These are phyloP conservation scores for Eufriesea mexicana DNA, from an alignment of 1,140 invertebrate species.

Conservation along the genomic window DNA sequence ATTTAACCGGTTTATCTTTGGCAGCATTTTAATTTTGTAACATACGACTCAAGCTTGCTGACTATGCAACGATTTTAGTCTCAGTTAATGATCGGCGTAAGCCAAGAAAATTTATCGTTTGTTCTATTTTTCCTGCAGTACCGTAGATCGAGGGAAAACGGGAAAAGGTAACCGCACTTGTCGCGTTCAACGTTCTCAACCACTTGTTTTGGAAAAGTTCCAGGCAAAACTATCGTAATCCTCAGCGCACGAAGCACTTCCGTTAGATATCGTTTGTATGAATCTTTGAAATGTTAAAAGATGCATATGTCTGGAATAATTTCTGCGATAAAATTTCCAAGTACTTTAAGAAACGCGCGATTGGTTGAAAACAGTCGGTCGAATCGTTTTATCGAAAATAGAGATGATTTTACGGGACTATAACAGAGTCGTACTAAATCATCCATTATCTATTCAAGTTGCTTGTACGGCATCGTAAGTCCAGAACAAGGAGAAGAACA, in stretches of 20 bases:
- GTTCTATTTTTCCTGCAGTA: constrained; percentile 32
- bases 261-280: background rate
- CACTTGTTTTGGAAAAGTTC: constrained; percentile 61
- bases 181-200: constrained; percentile 31
- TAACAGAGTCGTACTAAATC: background rate
- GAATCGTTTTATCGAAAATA: no score
- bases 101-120: constrained; percentile 63
- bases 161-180: constrained; percentile 43
- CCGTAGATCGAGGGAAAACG: constrained; percentile 6
- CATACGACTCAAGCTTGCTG: constrained; percentile 51
- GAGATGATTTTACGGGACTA: background rate
- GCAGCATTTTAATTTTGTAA: constrained; percentile 64
- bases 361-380: no score
- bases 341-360: no score
- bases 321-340: no score
- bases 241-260: constrained; percentile 14
- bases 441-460: constrained; percentile 17
- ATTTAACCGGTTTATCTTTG: constrained; percentile 64
- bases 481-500: constrained; percentile 25
- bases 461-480: background rate
- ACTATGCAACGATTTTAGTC: constrained; percentile 52
- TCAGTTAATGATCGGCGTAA: constrained; percentile 58
- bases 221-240: constrained; percentile 52
- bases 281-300: background rate
- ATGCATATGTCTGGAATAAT: background rate